phyloP scores from a whole-genome alignment of 2,113 vertebrate genomes.

The Phocoena phocoena region DNA sequence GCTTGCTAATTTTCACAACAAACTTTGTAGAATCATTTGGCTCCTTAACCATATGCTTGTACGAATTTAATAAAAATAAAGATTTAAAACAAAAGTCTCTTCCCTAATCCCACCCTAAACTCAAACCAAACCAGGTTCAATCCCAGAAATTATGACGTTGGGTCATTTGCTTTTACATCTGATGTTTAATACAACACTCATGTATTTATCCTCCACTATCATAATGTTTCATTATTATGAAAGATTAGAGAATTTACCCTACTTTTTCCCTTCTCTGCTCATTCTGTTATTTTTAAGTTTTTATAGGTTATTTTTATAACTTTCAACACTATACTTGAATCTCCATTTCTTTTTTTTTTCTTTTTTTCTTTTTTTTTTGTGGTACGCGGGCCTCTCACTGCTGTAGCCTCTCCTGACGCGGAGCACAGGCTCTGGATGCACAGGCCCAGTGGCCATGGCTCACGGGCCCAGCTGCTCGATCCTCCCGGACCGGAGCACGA shows the following conservation, averaged over 20 bases:
- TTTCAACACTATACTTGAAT: background rate
- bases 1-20: background rate
- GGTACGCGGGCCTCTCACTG: no score
- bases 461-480: no score
- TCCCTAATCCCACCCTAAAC: background rate
- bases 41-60: background rate
- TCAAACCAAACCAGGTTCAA: background rate
- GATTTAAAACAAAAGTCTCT: background rate
- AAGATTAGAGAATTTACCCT: background rate
- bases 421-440: no score
- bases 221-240: background rate
- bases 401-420: no score
- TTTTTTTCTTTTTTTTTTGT: no score
- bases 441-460: no score
- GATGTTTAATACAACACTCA: background rate
- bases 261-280: background rate
- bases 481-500: no score
- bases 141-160: background rate
- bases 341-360: background rate
- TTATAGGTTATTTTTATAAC: background rate
- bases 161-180: background rate
- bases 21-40: background rate
- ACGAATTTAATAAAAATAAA: background rate
- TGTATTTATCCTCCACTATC: background rate
- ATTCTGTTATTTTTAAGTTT: background rate